These are phyloP conservation scores for Leptocoma aspasia DNA, from an alignment of 2,113 vertebrate genomes.

Conservation along the genomic window DNA sequence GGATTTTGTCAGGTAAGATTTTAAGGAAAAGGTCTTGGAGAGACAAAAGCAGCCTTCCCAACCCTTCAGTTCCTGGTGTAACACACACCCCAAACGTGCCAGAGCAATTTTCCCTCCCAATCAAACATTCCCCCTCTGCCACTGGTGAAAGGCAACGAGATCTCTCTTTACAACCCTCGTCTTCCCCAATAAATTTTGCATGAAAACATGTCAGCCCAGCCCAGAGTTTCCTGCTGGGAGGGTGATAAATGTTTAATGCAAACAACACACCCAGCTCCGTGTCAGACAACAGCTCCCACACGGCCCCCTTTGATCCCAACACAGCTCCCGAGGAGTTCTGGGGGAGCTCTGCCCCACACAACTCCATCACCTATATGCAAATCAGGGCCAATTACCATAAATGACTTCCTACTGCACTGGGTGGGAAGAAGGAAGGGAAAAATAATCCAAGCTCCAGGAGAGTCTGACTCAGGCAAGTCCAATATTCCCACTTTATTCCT, in stretches of 20 bases:
- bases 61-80: not conserved
- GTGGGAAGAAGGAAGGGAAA: conserved; percentile 51
- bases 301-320: conserved; percentile 88
- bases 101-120: conserved; percentile 58
- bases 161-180: conserved; percentile 84
- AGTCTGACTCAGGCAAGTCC: conserved; percentile 1
- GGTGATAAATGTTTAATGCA: conserved; percentile 98
- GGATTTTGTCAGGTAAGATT: not conserved
- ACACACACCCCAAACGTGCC: not conserved
- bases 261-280: conserved; percentile 90
- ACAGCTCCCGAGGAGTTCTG: conserved; percentile 78
- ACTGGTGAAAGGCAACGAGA: conserved; percentile 86
- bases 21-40: not conserved
- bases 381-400: conserved; percentile 79
- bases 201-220: conserved; percentile 87
- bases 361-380: conserved; percentile 86
- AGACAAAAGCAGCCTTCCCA: not conserved
- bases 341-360: conserved; percentile 69
- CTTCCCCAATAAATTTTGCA: conserved; percentile 97
- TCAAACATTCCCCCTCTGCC: conserved; percentile 84
- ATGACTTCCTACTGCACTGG: conserved; percentile 70
- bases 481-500: conserved; percentile 25
- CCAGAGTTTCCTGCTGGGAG: conserved; percentile 93
- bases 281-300: conserved; percentile 87
- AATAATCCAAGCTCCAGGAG: conserved; percentile 55